phyloP scores from a whole-genome alignment of 2,888 invertebrate genomes.

The Drosophila hawaiiensis region DNA sequence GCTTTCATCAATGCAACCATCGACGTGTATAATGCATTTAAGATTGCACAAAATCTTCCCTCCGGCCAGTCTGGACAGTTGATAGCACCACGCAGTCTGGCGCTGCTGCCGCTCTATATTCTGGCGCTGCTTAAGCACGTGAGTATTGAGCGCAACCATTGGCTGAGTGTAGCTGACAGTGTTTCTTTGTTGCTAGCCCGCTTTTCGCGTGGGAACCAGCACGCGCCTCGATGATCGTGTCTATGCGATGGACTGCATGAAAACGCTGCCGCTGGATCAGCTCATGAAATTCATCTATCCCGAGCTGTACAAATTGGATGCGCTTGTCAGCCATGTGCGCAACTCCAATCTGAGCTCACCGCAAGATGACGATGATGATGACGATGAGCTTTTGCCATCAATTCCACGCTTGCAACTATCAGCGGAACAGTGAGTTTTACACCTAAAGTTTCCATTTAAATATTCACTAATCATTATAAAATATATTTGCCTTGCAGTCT shows the following conservation, averaged over 20 bases:
- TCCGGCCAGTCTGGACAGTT: constrained; percentile 88
- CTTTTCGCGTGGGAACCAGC: constrained; percentile 94
- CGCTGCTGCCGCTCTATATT: constrained; percentile 94
- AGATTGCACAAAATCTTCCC: constrained; percentile 88
- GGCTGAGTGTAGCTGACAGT: not conserved
- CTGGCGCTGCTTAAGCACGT: constrained; percentile 95
- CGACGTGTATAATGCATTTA: constrained; percentile 93
- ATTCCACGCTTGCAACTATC: constrained; percentile 94
- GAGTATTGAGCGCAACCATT: constrained; percentile 81
- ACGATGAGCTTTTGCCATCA: constrained; percentile 86
- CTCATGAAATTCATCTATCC: constrained; percentile 96
- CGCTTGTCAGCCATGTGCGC: constrained; percentile 87
- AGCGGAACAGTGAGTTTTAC: constrained; percentile 88
- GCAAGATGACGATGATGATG: constrained; percentile 77
- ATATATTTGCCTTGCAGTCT: constrained; percentile 85
- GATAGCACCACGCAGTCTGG: constrained; percentile 91
- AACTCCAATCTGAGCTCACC: constrained; percentile 68
- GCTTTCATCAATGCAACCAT: constrained; percentile 98
- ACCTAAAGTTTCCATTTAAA: rapidly evolving
- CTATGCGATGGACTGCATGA: constrained; percentile 96
- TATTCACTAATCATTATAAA: constrained; percentile 4
- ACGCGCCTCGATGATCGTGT: constrained; percentile 97
- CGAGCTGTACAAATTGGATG: constrained; percentile 94
- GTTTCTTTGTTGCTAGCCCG: constrained; percentile 87
- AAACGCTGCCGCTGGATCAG: constrained; percentile 92